phyloP scores from a whole-genome alignment of 2,888 invertebrate species.

The Drosophila mercatorum region DNA sequence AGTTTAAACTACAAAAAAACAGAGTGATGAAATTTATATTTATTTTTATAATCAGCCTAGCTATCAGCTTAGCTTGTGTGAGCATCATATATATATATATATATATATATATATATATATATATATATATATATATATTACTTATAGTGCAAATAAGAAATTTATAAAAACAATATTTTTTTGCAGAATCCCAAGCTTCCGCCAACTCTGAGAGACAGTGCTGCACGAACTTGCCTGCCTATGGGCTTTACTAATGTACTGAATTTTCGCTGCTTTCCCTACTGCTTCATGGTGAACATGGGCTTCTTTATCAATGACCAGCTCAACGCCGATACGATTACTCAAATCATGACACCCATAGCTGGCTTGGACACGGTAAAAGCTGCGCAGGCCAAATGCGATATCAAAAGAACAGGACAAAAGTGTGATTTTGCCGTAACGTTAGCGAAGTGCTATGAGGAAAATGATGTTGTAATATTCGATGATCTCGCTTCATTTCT shows the following conservation, averaged over 20 bases:
- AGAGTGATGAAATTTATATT: neutral
- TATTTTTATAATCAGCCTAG: neutral
- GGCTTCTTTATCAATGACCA: neutral
- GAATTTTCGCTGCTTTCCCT: neutral
- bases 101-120: no score
- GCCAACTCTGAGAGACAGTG: neutral
- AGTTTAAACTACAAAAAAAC: neutral
- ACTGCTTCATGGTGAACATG: neutral
- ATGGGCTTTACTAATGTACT: neutral
- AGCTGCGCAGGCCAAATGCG: neutral
- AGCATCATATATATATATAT: neutral
- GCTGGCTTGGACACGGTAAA: neutral
- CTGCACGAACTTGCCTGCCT: neutral
- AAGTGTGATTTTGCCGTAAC: neutral
- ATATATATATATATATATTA: neutral
- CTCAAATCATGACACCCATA: slow-evolving; percentile 1
- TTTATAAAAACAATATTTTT: neutral
- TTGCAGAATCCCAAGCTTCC: slow-evolving; percentile 1
- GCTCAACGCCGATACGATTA: neutral
- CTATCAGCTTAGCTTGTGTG: neutral
- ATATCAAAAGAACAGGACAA: neutral
- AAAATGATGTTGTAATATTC: neutral
- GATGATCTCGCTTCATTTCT: neutral
- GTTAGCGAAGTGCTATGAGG: slow-evolving; percentile 4
- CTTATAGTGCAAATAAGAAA: neutral